Base-by-base conservation (phyloP, 2,888 invertebrate species). In the Gasteruption jaculator region DNA sequence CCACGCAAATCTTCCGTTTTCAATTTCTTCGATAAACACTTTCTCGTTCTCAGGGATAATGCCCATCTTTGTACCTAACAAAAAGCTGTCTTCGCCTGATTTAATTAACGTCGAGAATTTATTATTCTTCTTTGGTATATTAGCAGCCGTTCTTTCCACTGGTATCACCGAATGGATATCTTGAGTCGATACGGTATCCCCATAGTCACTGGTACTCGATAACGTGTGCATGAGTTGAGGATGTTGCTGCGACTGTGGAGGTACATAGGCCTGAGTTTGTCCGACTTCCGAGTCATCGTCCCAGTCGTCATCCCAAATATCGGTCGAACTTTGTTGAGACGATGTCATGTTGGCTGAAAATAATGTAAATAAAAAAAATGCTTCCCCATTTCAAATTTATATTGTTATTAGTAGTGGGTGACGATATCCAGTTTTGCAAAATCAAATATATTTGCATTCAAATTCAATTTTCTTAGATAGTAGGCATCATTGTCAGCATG, bases 81-180 rank as follows among this genome's bases (percentile, higher is more conserved):
- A 81, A 68, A 90, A 95, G 54, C 87, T 87, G 68, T 95, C 94
- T 38, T 87, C 85, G 12, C 91, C 90, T 30, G 89, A 85, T 72
- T 93, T 94, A 4, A 90, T 90, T 63, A 94, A 88, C 36, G 88
- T 85, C 14, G 92, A 88, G 73, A 93, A 93, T 65, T 83, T 85
- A 43, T 83, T 75, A 68, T 81, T 86, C 72, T 83, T 86, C 66
- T 83, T 80, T 42, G 79, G 74, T 43, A 86, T 78, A 44, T 61
- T 68, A 16, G 68, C 57, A 44, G 65, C 58, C 40, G 63, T 61
- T 50, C 53, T 84, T 78, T 51, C 84, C n/a, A n/a, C n/a, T 77
- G 59, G 79, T 75, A 63, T 79, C 73, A 54, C 81, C 76, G 76
- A 78, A 58, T 39, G 82, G 76, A 50, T 76, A 58, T 50, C 73